These are phyloP conservation scores for Novumbra hubbsi DNA, from an alignment of 2,797 vertebrate species.

Conservation along the genomic window DNA sequence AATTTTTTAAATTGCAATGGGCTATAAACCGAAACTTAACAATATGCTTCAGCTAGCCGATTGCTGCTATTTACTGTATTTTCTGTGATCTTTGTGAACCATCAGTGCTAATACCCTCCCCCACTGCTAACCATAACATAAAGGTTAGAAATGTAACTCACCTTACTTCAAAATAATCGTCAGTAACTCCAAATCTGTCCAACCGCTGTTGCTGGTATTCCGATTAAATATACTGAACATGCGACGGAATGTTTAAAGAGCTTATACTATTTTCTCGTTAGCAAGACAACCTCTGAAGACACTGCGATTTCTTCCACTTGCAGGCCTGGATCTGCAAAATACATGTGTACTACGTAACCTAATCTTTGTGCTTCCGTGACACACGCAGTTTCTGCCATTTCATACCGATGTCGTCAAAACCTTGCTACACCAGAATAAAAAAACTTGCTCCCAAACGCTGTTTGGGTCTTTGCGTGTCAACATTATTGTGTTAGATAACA, in stretches of 20 bases:
- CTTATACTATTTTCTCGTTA: conserved; percentile 24
- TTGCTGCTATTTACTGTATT: conserved; percentile 21
- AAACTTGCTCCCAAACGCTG: too few species aligned
- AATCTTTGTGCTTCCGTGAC: conserved; percentile 66
- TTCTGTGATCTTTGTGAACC: conserved; percentile 25
- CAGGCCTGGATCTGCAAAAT: conserved; percentile 56
- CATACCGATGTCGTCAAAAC: conserved; percentile 68
- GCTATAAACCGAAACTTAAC: conserved; percentile 58
- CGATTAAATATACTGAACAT: conserved; percentile 39
- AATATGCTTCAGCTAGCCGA: conserved; percentile 16
- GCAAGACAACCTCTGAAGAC: conserved; percentile 35
- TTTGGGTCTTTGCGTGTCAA: too few species aligned
- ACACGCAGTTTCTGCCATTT: conserved; percentile 73
- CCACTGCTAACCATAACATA: conserved; percentile 51
- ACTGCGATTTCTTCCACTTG: conserved; percentile 57
- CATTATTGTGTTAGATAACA: too few species aligned
- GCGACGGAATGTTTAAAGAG: conserved; percentile 41
- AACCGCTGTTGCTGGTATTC: conserved; percentile 47
- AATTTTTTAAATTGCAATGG: neutral
- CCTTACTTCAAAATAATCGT: conserved; percentile 49
- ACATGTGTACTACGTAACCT: conserved; percentile 61
- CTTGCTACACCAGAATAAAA: too few species aligned
- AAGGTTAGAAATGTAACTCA: conserved; percentile 57
- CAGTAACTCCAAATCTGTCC: conserved; percentile 49
- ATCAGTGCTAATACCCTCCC: conserved; percentile 35